phyloP scores from a whole-genome alignment of 1,140 invertebrate genomes.

The Hyposmocoma kahamanoa region DNA sequence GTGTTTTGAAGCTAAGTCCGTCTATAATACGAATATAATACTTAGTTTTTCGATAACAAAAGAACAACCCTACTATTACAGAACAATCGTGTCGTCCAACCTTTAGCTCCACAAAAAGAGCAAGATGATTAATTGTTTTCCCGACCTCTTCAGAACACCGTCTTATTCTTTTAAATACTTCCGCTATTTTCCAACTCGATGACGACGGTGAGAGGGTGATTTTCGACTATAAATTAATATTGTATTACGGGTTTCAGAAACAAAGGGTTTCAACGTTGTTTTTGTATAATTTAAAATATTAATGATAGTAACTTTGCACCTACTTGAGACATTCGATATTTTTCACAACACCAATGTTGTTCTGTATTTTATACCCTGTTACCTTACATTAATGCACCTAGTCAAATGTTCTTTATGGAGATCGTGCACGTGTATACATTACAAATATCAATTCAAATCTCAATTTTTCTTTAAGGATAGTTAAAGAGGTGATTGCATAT shows the following conservation, averaged over 20 bases:
- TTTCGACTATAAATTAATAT: constrained; percentile 64
- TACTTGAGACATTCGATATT: too few species aligned
- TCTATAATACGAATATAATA: constrained; percentile 25
- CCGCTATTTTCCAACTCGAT: constrained; percentile 70
- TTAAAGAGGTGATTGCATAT: not conserved
- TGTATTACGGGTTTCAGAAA: constrained; percentile 46
- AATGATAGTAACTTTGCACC: too few species aligned
- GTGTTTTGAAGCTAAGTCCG: constrained; percentile 12
- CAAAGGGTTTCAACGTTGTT: constrained; percentile 16
- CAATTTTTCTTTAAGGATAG: too few species aligned
- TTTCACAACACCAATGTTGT: too few species aligned
- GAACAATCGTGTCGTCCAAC: constrained; percentile 60
- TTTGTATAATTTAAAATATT: too few species aligned
- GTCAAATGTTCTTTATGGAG: too few species aligned
- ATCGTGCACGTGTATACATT: too few species aligned
- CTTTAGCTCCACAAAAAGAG: constrained; percentile 60
- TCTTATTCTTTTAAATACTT: constrained; percentile 69
- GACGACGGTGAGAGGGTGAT: constrained; percentile 55
- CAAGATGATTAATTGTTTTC: constrained; percentile 69
- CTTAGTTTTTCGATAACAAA: constrained; percentile 38
- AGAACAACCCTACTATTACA: constrained; percentile 46
- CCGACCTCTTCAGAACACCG: constrained; percentile 67
- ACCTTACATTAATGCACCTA: too few species aligned
- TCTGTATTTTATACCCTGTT: too few species aligned
- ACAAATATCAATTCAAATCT: too few species aligned